These are phyloP conservation scores for Glandiceps talaboti DNA, from an alignment of 53 echinoderm and acorn worm genomes.

Conservation along the genomic window DNA sequence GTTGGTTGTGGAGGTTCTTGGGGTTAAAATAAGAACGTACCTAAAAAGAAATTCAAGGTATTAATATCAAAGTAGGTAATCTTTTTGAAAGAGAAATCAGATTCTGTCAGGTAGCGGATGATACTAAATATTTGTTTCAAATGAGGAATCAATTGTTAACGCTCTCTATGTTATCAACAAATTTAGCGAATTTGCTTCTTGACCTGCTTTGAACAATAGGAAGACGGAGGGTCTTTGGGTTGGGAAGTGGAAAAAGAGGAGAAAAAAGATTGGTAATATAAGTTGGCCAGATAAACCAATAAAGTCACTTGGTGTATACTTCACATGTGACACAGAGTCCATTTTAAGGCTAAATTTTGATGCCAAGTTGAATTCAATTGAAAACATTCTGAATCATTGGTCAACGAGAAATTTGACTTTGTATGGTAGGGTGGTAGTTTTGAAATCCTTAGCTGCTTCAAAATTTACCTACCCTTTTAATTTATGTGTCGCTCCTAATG, in stretches of 20 bases:
- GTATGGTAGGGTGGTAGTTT: background rate
- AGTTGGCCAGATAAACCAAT: constrained; percentile 2
- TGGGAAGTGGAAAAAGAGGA: background rate
- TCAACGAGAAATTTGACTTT: constrained; percentile 3
- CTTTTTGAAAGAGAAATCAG: constrained; percentile 10
- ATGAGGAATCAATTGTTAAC: background rate
- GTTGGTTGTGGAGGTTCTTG: constrained; percentile 1
- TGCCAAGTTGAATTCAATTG: background rate
- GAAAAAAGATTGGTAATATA: background rate
- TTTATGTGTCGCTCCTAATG: background rate
- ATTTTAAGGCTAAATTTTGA: background rate
- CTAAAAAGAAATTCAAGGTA: background rate
- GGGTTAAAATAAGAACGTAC: background rate
- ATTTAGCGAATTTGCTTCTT: background rate
- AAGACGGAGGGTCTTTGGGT: constrained; percentile 3
- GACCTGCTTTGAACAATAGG: background rate
- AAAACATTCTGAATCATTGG: too few relatives aligned
- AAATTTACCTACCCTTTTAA: constrained; percentile 1
- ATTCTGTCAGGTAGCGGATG: constrained; percentile 8
- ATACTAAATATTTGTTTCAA: background rate
- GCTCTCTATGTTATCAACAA: background rate
- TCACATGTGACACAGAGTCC: background rate
- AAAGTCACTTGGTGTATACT: constrained; percentile 5
- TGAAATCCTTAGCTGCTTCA: constrained; percentile 3
- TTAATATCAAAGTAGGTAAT: constrained; percentile 12